Evolutionary conservation across 2,888 invertebrate species (phyloP).

Genomic region (Alloscopus bannaensis): DNA sequence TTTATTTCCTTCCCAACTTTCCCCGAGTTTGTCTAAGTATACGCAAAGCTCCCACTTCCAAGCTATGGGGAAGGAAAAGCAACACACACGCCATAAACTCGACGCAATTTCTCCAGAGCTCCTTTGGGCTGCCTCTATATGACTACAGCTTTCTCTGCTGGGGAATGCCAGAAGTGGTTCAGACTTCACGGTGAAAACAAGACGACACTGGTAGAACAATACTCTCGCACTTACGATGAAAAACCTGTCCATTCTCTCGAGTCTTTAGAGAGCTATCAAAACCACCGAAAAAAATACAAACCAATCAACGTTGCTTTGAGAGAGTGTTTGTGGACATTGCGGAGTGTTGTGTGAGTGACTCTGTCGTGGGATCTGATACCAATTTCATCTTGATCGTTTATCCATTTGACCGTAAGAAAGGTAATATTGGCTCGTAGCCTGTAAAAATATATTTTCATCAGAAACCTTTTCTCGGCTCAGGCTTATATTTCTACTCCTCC

Average conservation of each 20-base stretch:
- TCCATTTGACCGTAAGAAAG: constrained; percentile 21
- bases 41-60: not conserved
- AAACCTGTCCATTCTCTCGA: constrained; percentile 9
- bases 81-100: not conserved
- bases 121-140: constrained; percentile 28
- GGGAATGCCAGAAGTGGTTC: constrained; percentile 49
- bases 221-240: not conserved
- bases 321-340: constrained; percentile 5
- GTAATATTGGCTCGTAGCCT: constrained; percentile 27
- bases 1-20: constrained; percentile 5
- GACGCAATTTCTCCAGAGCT: not conserved
- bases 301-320: constrained; percentile 45
- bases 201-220: not conserved
- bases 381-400: constrained; percentile 32
- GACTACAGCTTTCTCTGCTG: constrained; percentile 16
- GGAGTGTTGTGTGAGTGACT: not conserved
- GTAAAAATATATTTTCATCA: not conserved
- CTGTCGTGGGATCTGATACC: not conserved
- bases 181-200: constrained; percentile 17
- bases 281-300: constrained; percentile 41
- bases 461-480: not conserved
- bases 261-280: constrained; percentile 45
- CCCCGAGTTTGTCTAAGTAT: constrained; percentile 3
- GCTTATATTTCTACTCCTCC: not conserved
- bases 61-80: too few species aligned